Conservation (phyloP, 2,888 invertebrate genomes). For the Oasisia sp. region DNA sequence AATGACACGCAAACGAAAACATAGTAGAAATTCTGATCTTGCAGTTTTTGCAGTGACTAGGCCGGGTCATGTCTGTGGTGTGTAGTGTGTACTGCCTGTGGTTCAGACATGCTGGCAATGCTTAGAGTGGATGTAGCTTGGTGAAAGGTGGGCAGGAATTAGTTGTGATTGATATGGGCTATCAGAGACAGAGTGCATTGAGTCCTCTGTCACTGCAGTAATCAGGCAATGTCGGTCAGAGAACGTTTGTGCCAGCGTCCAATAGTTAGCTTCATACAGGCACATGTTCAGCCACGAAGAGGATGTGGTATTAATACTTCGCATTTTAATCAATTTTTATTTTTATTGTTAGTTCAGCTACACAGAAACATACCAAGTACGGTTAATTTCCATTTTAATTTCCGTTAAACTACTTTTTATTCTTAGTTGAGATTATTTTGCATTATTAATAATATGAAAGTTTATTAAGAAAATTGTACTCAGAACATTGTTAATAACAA, state of each 20-base stretch:
- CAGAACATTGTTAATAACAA: too few relatives aligned
- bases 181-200: background rate
- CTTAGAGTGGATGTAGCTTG: background rate
- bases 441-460: too few relatives aligned
- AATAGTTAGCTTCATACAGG: background rate
- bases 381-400: too few relatives aligned
- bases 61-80: background rate
- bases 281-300: too few relatives aligned
- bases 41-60: background rate
- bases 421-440: too few relatives aligned
- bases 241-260: background rate
- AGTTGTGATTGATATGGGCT: background rate
- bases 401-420: background rate
- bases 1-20: background rate
- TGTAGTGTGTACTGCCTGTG: background rate
- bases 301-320: too few relatives aligned
- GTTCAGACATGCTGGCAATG: background rate
- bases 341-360: too few relatives aligned
- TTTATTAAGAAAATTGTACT: too few relatives aligned
- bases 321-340: too few relatives aligned
- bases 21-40: background rate
- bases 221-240: background rate
- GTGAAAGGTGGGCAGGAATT: background rate
- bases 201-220: constrained; percentile 9
- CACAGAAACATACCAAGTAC: too few relatives aligned